phyloP scores from a whole-genome alignment of 2,888 invertebrate species.

The Drosophila sordidapex region DNA sequence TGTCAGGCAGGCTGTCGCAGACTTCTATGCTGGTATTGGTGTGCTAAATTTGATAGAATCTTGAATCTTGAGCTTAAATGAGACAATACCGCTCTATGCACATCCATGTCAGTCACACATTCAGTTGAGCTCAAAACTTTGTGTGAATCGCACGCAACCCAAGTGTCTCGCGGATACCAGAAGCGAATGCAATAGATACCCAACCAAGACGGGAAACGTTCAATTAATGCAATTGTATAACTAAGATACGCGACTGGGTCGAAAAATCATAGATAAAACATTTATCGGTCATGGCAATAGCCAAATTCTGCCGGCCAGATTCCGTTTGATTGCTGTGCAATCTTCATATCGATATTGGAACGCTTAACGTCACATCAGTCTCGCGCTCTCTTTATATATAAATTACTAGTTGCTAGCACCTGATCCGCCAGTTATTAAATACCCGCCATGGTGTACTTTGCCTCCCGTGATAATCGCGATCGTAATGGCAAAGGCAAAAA shows the following conservation, averaged over 20 bases:
- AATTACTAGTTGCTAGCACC: background rate
- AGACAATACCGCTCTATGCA: constrained; percentile 54
- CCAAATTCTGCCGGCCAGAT: constrained; percentile 5
- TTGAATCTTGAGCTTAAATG: constrained; percentile 67
- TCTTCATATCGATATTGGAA: constrained; percentile 29
- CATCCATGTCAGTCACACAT: constrained; percentile 34
- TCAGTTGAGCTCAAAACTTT: constrained; percentile 70
- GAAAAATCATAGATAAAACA: constrained; percentile 4
- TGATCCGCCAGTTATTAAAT: background rate
- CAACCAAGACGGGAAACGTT: constrained; percentile 43
- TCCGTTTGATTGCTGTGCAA: constrained; percentile 23
- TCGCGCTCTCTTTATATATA: background rate
- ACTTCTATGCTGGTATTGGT: constrained; percentile 49
- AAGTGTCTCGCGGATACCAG: constrained; percentile 31
- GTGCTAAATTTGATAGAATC: constrained; percentile 66
- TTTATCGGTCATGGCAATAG: constrained; percentile 36
- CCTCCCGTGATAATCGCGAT: constrained; percentile 71
- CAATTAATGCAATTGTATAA: constrained; percentile 52
- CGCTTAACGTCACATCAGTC: constrained; percentile 11
- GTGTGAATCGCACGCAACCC: constrained; percentile 55
- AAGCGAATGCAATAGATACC: constrained; percentile 24
- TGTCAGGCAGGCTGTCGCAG: constrained; percentile 19
- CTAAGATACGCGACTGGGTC: constrained; percentile 9
- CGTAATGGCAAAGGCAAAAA: constrained; percentile 61
- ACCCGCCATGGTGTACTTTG: constrained; percentile 68